Conservation (phyloP, 1,140 invertebrate species). For the Tyrophagus putrescentiae region DNA sequence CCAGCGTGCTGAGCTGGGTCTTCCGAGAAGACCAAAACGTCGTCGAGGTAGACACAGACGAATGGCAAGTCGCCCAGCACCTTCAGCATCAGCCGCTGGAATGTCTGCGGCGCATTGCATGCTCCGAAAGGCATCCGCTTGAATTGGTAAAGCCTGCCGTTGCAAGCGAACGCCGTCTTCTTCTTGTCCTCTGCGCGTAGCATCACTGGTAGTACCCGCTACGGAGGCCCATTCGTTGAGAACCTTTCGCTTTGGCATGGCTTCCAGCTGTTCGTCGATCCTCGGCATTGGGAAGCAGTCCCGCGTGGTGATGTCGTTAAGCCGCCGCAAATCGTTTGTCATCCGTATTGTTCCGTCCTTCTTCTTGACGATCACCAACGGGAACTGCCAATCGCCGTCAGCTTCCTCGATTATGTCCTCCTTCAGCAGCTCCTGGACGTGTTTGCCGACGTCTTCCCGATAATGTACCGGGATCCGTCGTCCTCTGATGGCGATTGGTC, state of each 20-base stretch:
- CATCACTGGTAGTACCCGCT: slow-evolving; percentile 22
- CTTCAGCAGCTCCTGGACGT: slow-evolving; percentile 6
- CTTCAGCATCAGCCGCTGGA: slow-evolving; percentile 28
- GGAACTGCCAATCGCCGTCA: slow-evolving; percentile 23
- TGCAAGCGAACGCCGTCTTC: slow-evolving; percentile 22
- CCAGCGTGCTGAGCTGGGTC: slow-evolving; percentile 26
- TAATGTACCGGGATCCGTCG: neutral
- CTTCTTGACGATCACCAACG: slow-evolving; percentile 33
- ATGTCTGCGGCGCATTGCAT: slow-evolving; percentile 25
- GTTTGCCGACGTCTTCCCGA: neutral
- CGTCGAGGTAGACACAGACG: slow-evolving; percentile 28
- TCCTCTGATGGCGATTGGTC: slow-evolving; percentile 24
- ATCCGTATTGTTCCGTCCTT: slow-evolving; percentile 36
- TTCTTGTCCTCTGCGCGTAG: neutral
- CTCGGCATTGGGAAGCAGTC: slow-evolving; percentile 40
- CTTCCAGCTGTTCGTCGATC: slow-evolving; percentile 27
- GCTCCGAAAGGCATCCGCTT: slow-evolving; percentile 27
- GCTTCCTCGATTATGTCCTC: slow-evolving; percentile 25
- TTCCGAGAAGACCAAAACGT: slow-evolving; percentile 27
- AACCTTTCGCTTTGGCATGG: neutral
- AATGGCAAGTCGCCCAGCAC: slow-evolving; percentile 22
- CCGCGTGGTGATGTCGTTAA: slow-evolving; percentile 33
- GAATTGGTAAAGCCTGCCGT: slow-evolving; percentile 24
- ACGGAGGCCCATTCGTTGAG: slow-evolving; percentile 19
- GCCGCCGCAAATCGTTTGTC: slow-evolving; percentile 38